phyloP scores from a whole-genome alignment of 2,888 invertebrate genomes.

The Rhagonycha lutea region DNA sequence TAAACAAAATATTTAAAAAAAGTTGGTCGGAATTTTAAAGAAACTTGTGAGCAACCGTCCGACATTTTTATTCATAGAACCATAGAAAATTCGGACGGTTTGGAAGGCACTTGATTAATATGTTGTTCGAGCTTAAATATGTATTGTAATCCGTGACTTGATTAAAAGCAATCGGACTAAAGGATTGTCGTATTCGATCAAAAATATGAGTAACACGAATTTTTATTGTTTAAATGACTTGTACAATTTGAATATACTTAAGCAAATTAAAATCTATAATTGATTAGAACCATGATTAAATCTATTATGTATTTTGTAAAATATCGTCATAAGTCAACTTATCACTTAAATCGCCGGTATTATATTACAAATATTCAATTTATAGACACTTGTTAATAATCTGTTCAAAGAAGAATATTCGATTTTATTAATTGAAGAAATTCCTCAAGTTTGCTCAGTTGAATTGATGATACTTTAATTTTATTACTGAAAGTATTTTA shows the following conservation, averaged over 20 bases:
- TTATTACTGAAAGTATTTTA: neutral
- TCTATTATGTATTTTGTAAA: neutral
- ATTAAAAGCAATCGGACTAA: neutral
- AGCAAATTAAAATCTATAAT: neutral
- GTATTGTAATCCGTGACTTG: slow-evolving; percentile 7
- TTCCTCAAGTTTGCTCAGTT: neutral
- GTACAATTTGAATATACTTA: neutral
- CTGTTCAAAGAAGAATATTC: neutral
- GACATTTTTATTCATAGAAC: slow-evolving; percentile 26
- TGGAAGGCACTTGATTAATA: slow-evolving; percentile 31
- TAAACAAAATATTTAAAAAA: slow-evolving; percentile 50
- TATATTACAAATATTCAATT: neutral
- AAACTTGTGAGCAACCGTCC: slow-evolving; percentile 28
- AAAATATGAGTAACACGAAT: neutral
- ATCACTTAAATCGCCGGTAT: neutral
- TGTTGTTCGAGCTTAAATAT: slow-evolving; percentile 8
- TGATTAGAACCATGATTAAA: neutral
- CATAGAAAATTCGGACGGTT: slow-evolving; percentile 30
- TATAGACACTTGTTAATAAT: neutral
- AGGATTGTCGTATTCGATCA: neutral
- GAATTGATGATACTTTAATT: neutral
- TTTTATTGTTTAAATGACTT: neutral
- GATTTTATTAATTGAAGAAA: neutral
- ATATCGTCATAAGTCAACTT: neutral
- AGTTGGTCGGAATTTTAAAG: slow-evolving; percentile 44